Base-by-base conservation (phyloP, 2,888 invertebrate genomes). In the Calameuta idolon region DNA sequence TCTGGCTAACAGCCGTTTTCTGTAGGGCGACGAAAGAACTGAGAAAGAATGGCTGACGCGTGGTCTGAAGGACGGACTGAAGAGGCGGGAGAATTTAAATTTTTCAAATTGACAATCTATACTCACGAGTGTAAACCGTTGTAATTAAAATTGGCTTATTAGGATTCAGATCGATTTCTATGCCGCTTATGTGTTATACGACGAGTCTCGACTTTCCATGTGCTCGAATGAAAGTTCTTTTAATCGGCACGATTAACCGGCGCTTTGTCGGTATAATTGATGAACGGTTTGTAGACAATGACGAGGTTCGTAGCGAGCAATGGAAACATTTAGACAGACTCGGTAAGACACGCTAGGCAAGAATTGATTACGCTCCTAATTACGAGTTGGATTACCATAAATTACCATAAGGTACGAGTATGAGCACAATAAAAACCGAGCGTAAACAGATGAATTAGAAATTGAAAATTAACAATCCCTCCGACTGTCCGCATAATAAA, bases 331-430 rank as follows among this genome's bases (percentile, higher is more conserved):
- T 55, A 55, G 55, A 55, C 55, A 55, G 55, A 55, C 55, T 55
- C 23, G 55, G 55, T 55, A 55, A 55, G 55, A 55, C 71, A 34
- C 31, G 71, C 71, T 71, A 33, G 79, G 81, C 76, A 79, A 84
- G 87, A 87, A 88, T 87, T 88, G 87, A 88, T 89, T 88, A 84
- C 83, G 76, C 69, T 80, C 83, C 85, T 87, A 88, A 89, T 89
- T 88, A 86, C 86, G 82, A 79, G 79, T 74, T 71, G 79, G 73
- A 85, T 89, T 87, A 86, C 75, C 88, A 88, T 87, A 85, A 85
- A 89, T 89, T 88, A 85, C 80, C 87, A 86, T 83, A 80, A 80
- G 76, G 71, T 76, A 71, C 76, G 74, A 76, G 78, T 69, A 78
- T 77, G 78, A 78, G 77, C 81, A 81, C 81, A 81, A 81, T 82